These are phyloP conservation scores for Brachionus sp. DNA, from an alignment of 1,140 invertebrate genomes.

Conservation along the genomic window DNA sequence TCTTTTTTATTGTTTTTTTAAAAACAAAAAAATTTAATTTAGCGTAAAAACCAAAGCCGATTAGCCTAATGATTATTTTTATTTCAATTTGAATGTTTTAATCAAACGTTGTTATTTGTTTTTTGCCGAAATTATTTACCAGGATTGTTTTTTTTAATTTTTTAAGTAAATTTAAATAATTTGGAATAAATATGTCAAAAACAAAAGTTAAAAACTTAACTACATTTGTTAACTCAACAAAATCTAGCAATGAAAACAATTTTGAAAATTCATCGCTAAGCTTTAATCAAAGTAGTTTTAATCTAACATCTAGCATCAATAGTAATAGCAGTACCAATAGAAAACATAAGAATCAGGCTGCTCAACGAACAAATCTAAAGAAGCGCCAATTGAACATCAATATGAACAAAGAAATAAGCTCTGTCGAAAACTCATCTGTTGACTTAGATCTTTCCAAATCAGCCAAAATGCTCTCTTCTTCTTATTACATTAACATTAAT, in stretches of 20 bases:
- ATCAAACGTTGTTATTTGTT: background rate
- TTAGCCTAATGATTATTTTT: background rate
- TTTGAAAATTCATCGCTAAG: conserved; percentile 15
- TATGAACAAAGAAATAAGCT: background rate
- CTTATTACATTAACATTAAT: conserved; percentile 16
- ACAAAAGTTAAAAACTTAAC: conserved; percentile 30
- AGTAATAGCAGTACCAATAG: background rate
- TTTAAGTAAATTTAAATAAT: background rate
- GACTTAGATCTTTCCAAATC: background rate
- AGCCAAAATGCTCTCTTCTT: background rate
- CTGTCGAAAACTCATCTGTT: background rate
- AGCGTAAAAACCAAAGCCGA: background rate
- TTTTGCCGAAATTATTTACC: background rate
- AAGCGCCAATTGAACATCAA: background rate
- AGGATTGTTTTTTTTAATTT: background rate
- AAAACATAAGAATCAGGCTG: background rate
- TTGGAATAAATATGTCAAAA: conserved; percentile 19
- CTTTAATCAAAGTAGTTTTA: conserved; percentile 19
- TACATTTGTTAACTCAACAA: background rate
- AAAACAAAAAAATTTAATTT: background rate
- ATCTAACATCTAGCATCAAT: background rate
- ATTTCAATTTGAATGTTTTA: background rate
- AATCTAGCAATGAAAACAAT: background rate
- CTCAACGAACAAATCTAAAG: background rate
- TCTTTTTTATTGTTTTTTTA: background rate